phyloP scores from a whole-genome alignment of 1,140 invertebrate genomes.

The Scaptodrosophila lebanonensis region DNA sequence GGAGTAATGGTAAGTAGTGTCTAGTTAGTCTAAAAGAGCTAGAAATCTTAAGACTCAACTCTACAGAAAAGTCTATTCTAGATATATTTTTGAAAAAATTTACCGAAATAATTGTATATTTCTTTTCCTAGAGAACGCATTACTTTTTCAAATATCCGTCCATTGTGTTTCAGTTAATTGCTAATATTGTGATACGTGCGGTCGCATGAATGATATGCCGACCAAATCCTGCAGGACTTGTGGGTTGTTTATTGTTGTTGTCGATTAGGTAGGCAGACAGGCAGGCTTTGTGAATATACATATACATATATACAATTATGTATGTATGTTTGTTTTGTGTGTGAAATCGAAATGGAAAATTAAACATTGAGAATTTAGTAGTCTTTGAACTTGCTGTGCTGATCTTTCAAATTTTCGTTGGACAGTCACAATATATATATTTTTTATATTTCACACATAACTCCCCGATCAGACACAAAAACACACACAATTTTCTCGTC shows the following conservation, averaged over 20 bases:
- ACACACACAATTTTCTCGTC: constrained; percentile 24
- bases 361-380: constrained; percentile 12
- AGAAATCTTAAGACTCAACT: too few species aligned
- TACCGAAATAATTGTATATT: too few species aligned
- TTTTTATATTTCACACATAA: constrained; percentile 55
- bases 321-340: background rate
- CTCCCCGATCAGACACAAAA: constrained; percentile 27
- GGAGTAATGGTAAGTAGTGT: too few species aligned
- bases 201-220: constrained; percentile 19
- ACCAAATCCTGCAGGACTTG: background rate
- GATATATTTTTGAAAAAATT: too few species aligned
- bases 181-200: background rate
- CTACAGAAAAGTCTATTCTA: too few species aligned
- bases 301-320: background rate
- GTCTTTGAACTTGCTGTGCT: constrained; percentile 11
- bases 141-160: too few species aligned
- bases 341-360: background rate
- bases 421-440: constrained; percentile 37
- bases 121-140: too few species aligned
- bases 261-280: too few species aligned
- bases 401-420: constrained; percentile 5
- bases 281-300: constrained; percentile 8
- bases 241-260: too few species aligned
- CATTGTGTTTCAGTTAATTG: constrained; percentile 10
- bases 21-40: too few species aligned